Evolutionary conservation across 1,140 invertebrate genomes (phyloP).

Genomic region (Agrypnia vestita): DNA sequence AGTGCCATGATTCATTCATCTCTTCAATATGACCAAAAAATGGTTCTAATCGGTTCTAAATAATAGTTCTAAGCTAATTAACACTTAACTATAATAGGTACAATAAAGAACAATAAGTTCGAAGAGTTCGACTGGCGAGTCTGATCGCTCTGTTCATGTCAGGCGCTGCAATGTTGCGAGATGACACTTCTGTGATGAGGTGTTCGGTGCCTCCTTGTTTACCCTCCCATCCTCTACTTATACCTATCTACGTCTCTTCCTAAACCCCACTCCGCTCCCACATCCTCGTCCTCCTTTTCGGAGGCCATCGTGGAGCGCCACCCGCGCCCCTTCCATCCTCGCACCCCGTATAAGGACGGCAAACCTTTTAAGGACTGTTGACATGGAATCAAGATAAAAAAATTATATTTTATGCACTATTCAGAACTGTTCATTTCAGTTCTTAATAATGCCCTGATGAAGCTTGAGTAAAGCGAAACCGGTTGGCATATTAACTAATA

Average conservation of each 20-base stretch:
- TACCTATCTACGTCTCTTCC: not conserved
- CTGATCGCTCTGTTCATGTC: not conserved
- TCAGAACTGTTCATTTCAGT: no score
- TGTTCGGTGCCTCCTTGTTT: not conserved
- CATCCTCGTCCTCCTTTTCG: not conserved
- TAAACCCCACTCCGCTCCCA: not conserved
- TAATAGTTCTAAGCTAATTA: no score
- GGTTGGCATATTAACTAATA: no score
- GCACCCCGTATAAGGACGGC: not conserved
- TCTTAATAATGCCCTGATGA: no score
- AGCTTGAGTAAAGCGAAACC: no score
- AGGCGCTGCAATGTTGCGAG: constrained; percentile 9
- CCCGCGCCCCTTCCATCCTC: not conserved
- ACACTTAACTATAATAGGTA: no score
- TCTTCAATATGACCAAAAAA: no score
- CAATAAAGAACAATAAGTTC: not conserved
- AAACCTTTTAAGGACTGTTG: not conserved
- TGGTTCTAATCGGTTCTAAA: no score
- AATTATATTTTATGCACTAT: no score
- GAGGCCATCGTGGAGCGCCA: not conserved
- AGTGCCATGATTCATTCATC: no score
- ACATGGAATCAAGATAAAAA: no score
- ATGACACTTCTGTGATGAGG: constrained; percentile 39
- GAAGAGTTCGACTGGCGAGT: not conserved
- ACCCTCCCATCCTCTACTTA: not conserved